Percentiles rank a stretch among this genome's conserved stretches.
Evolutionary conservation across 1,140 invertebrate species (phyloP).

Genomic region (Potamilus streckersoni): DNA sequence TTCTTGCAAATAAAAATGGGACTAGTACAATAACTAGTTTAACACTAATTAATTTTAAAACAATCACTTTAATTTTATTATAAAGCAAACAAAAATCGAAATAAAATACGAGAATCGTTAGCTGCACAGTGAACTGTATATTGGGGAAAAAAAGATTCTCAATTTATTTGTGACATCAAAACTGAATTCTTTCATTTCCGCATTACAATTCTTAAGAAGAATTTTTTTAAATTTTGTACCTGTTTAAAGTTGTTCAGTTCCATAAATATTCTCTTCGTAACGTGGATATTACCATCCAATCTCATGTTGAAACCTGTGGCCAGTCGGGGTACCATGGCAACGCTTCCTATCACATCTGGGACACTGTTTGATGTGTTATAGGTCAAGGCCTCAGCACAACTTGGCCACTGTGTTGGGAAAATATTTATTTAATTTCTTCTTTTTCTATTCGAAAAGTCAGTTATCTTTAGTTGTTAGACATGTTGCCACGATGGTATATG

Average conservation of each 20-base stretch:
- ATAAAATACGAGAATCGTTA: too few relatives aligned
- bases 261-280: slow-evolving; percentile 46
- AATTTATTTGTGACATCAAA: too few relatives aligned
- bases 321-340: slow-evolving; percentile 41
- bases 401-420: slow-evolving; percentile 22
- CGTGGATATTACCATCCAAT: slow-evolving; percentile 42
- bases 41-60: too few relatives aligned
- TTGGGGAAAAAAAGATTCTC: too few relatives aligned
- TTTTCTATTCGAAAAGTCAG: background rate
- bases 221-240: slow-evolving; percentile 30
- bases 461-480: too few relatives aligned
- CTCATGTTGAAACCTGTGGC: slow-evolving; percentile 49
- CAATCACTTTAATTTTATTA: too few relatives aligned
- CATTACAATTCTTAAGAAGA: background rate
- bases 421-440: background rate
- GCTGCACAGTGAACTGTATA: too few relatives aligned
- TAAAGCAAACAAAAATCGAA: too few relatives aligned
- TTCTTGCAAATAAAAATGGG: too few relatives aligned
- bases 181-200: too few relatives aligned
- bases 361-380: slow-evolving; percentile 21
- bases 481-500: background rate
- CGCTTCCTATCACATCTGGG: slow-evolving; percentile 32
- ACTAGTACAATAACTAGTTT: too few relatives aligned
- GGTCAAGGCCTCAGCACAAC: slow-evolving; percentile 17
- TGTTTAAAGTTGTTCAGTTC: slow-evolving; percentile 55